Evolutionary conservation across 2,797 vertebrate genomes (phyloP), one percentile per base, ranked within the genome.

Genomic region (Alca torda): DNA sequence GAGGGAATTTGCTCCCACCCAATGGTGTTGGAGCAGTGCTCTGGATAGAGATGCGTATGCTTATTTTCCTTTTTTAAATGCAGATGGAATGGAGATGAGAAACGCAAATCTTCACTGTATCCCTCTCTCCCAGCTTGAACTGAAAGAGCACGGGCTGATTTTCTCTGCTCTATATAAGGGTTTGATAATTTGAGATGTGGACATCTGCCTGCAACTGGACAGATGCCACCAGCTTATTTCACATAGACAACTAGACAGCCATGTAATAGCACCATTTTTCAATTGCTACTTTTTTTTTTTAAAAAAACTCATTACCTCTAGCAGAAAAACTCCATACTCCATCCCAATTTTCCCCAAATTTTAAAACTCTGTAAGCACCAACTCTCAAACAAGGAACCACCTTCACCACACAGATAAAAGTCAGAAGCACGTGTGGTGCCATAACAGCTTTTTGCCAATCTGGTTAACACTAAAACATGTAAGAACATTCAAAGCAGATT

Each of bases 181-280:
- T 51, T 46, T 73, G 63, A 95, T 79, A 70, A 95, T 90, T 84
- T 95, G 82, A 88, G 83, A 94, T 91, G 83, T 57, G 53, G 87
- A 86, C 83, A 94, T 93, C 85, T 94, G 69, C 54, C 83, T 84
- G 90, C 50, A 78, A 57, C 69, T 81, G 90, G 85, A 88, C 59
- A 91, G 90, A 91, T 2, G 65, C 83, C 87, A 91, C 61, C 60
- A 83, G 76, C 57, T 95, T 77, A 84, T 87, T 91, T 84, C 84
- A 92, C 46, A 77, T 30, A 78, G 69, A 50, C 70, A 89, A 75
- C 50, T 17, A 84, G 75, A 94, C 60, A 94, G 61, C 48, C 37
- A 4, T n/a, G 45, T 80, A 91, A 87, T 8, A 90, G 76, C n/a
- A 84, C 46, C 35, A 80, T 89, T 91, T 87, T 91, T 83, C 72